phyloP scores from a whole-genome alignment of 2,113 vertebrate species.

The Upupa epops region DNA sequence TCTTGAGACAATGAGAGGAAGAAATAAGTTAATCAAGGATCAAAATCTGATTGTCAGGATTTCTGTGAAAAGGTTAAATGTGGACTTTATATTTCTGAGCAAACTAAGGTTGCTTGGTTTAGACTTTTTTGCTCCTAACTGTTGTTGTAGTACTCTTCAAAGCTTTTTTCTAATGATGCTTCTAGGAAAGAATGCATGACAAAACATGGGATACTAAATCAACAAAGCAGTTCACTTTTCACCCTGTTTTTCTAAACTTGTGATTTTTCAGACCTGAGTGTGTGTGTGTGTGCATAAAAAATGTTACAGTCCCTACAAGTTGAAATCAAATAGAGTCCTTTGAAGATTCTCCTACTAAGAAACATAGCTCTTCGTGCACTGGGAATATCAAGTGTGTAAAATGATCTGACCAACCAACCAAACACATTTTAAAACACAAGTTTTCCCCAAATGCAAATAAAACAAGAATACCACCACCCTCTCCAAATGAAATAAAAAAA shows the following conservation, averaged over 20 bases:
- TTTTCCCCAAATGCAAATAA: background rate
- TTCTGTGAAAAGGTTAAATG: background rate
- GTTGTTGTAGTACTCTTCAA: background rate
- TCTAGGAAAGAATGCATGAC: background rate
- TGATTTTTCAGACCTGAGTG: background rate
- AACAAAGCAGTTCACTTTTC: background rate
- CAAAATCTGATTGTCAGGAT: background rate
- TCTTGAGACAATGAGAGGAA: background rate
- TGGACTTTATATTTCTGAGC: background rate
- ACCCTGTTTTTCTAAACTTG: background rate
- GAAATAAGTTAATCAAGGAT: background rate
- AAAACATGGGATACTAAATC: background rate
- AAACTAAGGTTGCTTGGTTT: background rate
- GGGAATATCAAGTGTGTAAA: background rate
- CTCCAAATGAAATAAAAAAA: too few relatives aligned
- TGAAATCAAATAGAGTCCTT: background rate
- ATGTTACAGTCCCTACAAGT: background rate
- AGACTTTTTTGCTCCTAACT: background rate
- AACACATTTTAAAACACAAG: background rate
- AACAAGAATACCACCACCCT: background rate
- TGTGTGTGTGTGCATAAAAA: background rate
- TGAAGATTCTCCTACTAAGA: background rate
- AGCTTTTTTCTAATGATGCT: background rate
- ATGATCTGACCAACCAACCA: background rate
- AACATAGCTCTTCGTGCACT: background rate